Base-by-base conservation (phyloP, 2,888 invertebrate species). In the Andricus quercusramuli region DNA sequence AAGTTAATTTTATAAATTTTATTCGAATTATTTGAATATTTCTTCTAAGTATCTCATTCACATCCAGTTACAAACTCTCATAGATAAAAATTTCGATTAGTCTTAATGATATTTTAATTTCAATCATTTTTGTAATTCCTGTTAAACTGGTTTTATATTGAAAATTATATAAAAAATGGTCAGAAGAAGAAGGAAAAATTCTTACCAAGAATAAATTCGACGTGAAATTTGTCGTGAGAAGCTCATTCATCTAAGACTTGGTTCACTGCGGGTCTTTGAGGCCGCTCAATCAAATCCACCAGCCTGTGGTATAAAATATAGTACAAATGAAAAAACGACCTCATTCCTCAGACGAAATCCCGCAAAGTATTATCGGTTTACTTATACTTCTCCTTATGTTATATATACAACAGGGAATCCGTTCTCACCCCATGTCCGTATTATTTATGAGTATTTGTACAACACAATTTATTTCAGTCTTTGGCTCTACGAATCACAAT, bases 401-500 rank as follows among this genome's bases (percentile, higher is more conserved):
- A 17, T 29, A 41, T 25, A 56, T 74, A 74, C 32, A 56, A 51
- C 51, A 74, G 11, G 32, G 32, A 47, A 22, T 62, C 56, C 13
- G 25, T 74, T 74, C 76, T 76, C 47, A 62, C 74, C 74, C 64
- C 47, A 74, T 74, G 74, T 74, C 51, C 32, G 29, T 44, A 51
- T 64, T 79, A 65, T 76, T 44, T 79, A 76, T 77, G 77, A 83
- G 83, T 85, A 86, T 87, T 86, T 86, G 87, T 85, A 87, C 87
- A 88, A 86, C 87, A 86, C 87, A 88, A 89, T 88, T 89, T 88
- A 84, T 85, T 84, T 85, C 84, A 81, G 82, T 81, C 74, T 74
- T 74, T 74, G 32, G 74, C 74, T 70, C 47, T 32, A 70, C 25
- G 29, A 37, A 51, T 66, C 59, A 84, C 84, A 85, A 86, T 86